These are phyloP conservation scores for Aurelia aurita complex sp. Pacific DNA, from an alignment of 30 jellyfish, hydroid and myxozoan species.

Conservation along the genomic window DNA sequence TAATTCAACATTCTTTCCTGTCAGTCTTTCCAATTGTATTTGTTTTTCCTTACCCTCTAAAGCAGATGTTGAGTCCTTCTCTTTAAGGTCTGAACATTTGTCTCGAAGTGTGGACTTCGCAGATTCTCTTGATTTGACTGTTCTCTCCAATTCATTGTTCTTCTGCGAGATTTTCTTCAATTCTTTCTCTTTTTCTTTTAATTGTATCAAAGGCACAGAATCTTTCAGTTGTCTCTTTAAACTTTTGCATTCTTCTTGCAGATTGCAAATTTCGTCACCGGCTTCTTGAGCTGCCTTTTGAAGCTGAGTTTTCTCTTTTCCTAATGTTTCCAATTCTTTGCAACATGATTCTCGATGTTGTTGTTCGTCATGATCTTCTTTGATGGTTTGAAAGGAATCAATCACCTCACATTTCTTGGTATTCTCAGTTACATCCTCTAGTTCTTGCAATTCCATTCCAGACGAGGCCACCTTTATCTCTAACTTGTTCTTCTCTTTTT, in stretches of 20 bases:
- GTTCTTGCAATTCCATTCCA: no score
- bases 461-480: no score
- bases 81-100: not conserved
- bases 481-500: not conserved
- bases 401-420: no score
- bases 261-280: not conserved
- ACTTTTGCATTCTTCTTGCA: not conserved
- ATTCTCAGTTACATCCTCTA: no score
- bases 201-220: not conserved
- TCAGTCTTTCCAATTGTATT: not conserved
- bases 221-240: conserved; percentile 8
- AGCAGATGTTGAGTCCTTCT: not conserved
- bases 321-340: no score
- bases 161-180: not conserved
- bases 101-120: no score
- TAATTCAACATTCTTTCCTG: not conserved
- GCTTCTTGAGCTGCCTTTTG: no score
- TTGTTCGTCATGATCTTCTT: no score
- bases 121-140: not conserved
- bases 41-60: not conserved
- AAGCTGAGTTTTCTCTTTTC: no score
- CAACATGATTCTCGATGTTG: no score
- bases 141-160: not conserved
- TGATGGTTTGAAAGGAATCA: no score
- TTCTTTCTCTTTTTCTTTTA: conserved; percentile 1